Percentiles rank a stretch among this genome's conserved stretches.
phyloP scores from a whole-genome alignment of 2,888 invertebrate genomes.

The Tribolium freemani region DNA sequence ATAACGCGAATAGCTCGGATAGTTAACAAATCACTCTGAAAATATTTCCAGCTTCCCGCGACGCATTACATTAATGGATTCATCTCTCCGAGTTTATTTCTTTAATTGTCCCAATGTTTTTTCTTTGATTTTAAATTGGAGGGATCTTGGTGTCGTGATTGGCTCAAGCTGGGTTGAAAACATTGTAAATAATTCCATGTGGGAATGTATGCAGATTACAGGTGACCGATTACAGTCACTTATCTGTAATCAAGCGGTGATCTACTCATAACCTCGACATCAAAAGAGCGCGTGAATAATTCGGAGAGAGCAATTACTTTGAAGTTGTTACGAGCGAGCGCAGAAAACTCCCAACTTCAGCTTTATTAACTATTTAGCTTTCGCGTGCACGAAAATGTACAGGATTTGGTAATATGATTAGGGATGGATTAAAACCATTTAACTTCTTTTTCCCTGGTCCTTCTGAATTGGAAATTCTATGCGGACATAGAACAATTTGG shows the following conservation, averaged over 20 bases:
- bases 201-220: constrained; percentile 61
- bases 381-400: constrained; percentile 49
- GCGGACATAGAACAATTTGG: no score
- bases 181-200: constrained; percentile 49
- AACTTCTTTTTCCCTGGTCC: constrained; percentile 4
- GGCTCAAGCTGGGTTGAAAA: constrained; percentile 17
- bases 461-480: no score
- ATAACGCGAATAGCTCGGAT: background rate
- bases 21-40: constrained; percentile 48
- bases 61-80: constrained; percentile 48
- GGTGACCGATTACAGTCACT: constrained; percentile 61
- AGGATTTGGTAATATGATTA: constrained; percentile 37
- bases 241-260: constrained; percentile 59
- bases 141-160: constrained; percentile 7
- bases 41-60: constrained; percentile 37
- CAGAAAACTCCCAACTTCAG: constrained; percentile 46
- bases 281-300: constrained; percentile 64
- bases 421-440: constrained; percentile 12
- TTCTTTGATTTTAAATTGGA: background rate
- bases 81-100: constrained; percentile 34
- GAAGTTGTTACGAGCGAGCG: constrained; percentile 54
- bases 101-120: background rate
- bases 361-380: constrained; percentile 60
- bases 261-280: constrained; percentile 56
- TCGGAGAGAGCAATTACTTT: constrained; percentile 60